These are phyloP conservation scores for Xyrichtys novacula DNA, from an alignment of 2,797 vertebrate species.

Conservation along the genomic window DNA sequence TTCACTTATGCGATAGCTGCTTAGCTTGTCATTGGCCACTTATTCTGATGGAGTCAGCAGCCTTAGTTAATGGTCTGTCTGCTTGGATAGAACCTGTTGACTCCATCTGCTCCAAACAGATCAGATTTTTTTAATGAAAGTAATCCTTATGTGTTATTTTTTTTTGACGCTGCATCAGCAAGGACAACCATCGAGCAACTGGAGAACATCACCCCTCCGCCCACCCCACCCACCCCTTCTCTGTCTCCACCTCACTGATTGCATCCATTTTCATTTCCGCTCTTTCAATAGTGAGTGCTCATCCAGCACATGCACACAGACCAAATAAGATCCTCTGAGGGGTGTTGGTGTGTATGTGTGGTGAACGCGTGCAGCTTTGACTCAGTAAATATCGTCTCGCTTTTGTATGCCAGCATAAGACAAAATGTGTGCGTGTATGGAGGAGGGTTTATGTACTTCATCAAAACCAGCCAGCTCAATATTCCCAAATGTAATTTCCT, in stretches of 20 bases:
- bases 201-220: slow-evolving; percentile 10
- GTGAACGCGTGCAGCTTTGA: slow-evolving; percentile 17
- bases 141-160: slow-evolving; percentile 40
- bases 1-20: slow-evolving; percentile 51
- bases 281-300: slow-evolving; percentile 60
- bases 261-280: slow-evolving; percentile 69
- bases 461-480: slow-evolving; percentile 73
- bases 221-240: too few relatives aligned
- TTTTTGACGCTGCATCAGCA: slow-evolving; percentile 20
- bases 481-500: slow-evolving; percentile 81
- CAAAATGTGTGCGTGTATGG: slow-evolving; percentile 21
- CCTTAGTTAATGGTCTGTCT: slow-evolving; percentile 59
- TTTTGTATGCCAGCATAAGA: slow-evolving; percentile 39
- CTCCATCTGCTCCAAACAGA: slow-evolving; percentile 42
- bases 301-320: slow-evolving; percentile 50
- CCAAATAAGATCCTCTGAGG: slow-evolving; percentile 69
- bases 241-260: slow-evolving; percentile 32
- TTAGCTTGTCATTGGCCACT: slow-evolving; percentile 55
- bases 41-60: slow-evolving; percentile 64
- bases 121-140: slow-evolving; percentile 12
- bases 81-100: slow-evolving; percentile 55
- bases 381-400: slow-evolving; percentile 58
- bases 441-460: slow-evolving; percentile 64
- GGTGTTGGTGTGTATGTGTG: slow-evolving; percentile 14
- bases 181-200: slow-evolving; percentile 1